phyloP scores from a whole-genome alignment of 2,797 vertebrate species.

The Macroramphosus scolopax region DNA sequence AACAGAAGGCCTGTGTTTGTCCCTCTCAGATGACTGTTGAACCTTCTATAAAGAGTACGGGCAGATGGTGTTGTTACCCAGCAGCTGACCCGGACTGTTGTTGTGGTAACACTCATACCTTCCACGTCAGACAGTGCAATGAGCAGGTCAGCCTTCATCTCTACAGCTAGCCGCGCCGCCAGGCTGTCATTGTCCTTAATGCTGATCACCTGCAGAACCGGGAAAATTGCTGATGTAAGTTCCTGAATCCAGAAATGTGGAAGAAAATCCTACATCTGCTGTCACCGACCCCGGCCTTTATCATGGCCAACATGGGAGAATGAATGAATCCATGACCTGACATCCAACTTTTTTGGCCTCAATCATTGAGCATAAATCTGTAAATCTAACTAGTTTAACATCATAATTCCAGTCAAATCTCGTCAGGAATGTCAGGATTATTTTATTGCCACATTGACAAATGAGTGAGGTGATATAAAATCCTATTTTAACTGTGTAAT shows the following conservation, averaged over 20 bases:
- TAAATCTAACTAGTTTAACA: too few relatives aligned
- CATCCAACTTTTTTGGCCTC: too few relatives aligned
- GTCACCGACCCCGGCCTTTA: too few relatives aligned
- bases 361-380: too few relatives aligned
- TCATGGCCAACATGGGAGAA: too few relatives aligned
- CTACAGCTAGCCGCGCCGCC: conserved; percentile 93
- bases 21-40: conserved; percentile 32
- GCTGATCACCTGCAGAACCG: conserved; percentile 89
- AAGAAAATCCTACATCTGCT: too few relatives aligned
- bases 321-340: too few relatives aligned
- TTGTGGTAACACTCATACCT: conserved; percentile 80
- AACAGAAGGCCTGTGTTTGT: conserved; percentile 50
- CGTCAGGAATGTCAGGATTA: too few relatives aligned
- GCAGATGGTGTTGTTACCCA: conserved; percentile 74
- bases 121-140: conserved; percentile 96
- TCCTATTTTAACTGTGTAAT: not conserved
- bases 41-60: conserved; percentile 21
- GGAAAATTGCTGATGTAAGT: conserved; percentile 29
- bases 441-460: too few relatives aligned
- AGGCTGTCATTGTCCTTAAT: conserved; percentile 98
- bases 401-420: too few relatives aligned
- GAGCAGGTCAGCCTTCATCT: conserved; percentile 96
- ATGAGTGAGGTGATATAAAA: too few relatives aligned
- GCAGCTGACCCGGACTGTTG: conserved; percentile 25
- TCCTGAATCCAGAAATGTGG: conserved; percentile 4